These are phyloP conservation scores for Centropus bengalensis DNA, from an alignment of 2,113 vertebrate species.

Conservation along the genomic window DNA sequence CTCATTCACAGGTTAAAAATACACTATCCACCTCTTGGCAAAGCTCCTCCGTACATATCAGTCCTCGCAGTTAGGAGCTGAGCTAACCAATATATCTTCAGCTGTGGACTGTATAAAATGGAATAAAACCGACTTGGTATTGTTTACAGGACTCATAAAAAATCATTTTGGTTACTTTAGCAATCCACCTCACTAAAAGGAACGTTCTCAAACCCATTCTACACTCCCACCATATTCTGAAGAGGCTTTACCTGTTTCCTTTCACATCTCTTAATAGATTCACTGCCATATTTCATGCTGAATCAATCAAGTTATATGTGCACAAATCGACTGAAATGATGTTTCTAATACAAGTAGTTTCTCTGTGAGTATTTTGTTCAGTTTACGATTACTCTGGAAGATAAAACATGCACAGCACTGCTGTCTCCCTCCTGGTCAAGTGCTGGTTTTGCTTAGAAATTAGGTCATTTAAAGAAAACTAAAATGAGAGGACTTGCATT, in stretches of 20 bases:
- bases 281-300: conserved; percentile 22
- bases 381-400: background rate
- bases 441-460: background rate
- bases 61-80: background rate
- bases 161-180: background rate
- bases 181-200: background rate
- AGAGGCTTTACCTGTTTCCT: background rate
- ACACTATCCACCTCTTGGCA: background rate
- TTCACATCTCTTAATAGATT: background rate
- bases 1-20: conserved; percentile 22
- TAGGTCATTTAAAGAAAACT: background rate
- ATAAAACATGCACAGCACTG: background rate
- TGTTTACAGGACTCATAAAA: background rate
- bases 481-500: background rate
- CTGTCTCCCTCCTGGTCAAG: background rate
- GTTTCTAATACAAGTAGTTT: background rate
- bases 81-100: background rate
- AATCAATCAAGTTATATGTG: conserved; percentile 38
- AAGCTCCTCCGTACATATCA: background rate
- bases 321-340: background rate
- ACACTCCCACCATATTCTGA: background rate
- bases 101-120: background rate
- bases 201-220: background rate
- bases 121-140: background rate
- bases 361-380: background rate